Evolutionary conservation across 2,113 vertebrate genomes (phyloP).

Genomic region (Emydocephalus ijimae): DNA sequence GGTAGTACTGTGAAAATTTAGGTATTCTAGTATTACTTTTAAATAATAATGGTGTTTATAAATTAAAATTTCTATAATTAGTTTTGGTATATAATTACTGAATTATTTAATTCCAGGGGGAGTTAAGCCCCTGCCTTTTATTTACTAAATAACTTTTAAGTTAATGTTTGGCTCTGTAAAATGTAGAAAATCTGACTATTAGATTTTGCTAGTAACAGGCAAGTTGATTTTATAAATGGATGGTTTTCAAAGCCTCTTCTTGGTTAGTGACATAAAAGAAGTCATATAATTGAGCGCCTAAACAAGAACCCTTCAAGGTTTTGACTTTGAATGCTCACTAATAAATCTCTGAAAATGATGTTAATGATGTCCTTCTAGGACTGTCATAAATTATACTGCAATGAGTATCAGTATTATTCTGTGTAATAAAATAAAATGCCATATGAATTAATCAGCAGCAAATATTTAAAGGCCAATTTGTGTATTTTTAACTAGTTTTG

Average conservation of each 20-base stretch:
- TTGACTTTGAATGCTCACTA: background rate
- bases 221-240: background rate
- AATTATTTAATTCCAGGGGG: background rate
- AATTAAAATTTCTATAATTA: background rate
- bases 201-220: background rate
- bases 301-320: background rate
- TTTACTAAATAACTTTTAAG: background rate
- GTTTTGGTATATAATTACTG: background rate
- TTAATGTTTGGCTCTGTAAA: background rate
- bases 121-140: background rate
- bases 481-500: background rate
- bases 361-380: background rate
- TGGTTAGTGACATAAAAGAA: background rate
- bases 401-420: background rate
- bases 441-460: background rate
- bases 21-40: background rate
- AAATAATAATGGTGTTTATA: background rate
- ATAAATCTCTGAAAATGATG: background rate
- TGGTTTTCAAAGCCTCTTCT: background rate
- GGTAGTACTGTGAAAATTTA: background rate
- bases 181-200: background rate
- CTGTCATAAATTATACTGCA: background rate
- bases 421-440: background rate
- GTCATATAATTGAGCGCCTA: background rate
- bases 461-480: background rate